Conservation (phyloP, 35 echinoderm and acorn worm genomes). For the Apostichopus japonicus region DNA sequence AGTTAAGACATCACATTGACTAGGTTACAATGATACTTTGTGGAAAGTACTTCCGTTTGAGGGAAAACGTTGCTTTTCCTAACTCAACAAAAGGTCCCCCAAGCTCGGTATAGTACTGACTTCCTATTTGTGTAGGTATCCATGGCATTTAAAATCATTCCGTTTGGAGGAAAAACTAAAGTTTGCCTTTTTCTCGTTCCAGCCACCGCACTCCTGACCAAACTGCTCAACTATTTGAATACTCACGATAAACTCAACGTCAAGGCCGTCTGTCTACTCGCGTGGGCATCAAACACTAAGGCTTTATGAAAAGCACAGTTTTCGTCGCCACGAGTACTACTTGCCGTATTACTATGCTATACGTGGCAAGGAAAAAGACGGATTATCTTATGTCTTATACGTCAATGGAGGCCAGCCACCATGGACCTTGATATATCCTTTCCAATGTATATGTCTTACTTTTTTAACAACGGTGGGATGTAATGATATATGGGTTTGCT, state of each 20-base stretch:
- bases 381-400: slow-evolving; percentile 88
- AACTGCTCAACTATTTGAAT: slow-evolving; percentile 76
- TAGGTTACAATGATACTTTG: too few relatives aligned
- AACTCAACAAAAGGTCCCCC: too few relatives aligned
- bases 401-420: slow-evolving; percentile 96
- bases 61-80: too few relatives aligned
- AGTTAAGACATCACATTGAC: too few relatives aligned
- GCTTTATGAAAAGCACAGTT: slow-evolving; percentile 95
- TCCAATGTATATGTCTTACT: background rate
- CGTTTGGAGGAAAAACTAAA: background rate
- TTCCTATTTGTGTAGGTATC: too few relatives aligned
- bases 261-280: slow-evolving; percentile 91
- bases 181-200: slow-evolving; percentile 7
- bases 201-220: slow-evolving; percentile 87
- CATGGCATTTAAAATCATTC: too few relatives aligned
- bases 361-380: slow-evolving; percentile 78
- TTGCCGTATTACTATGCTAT: slow-evolving; percentile 95
- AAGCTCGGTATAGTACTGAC: too few relatives aligned
- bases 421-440: slow-evolving; percentile 99
- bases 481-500: too few relatives aligned
- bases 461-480: too few relatives aligned
- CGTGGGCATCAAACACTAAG: slow-evolving; percentile 83
- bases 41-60: too few relatives aligned
- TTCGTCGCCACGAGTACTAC: slow-evolving; percentile 81
- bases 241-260: slow-evolving; percentile 64